Conservation (phyloP, 2,113 vertebrate genomes). For the Mastomys coucha region DNA sequence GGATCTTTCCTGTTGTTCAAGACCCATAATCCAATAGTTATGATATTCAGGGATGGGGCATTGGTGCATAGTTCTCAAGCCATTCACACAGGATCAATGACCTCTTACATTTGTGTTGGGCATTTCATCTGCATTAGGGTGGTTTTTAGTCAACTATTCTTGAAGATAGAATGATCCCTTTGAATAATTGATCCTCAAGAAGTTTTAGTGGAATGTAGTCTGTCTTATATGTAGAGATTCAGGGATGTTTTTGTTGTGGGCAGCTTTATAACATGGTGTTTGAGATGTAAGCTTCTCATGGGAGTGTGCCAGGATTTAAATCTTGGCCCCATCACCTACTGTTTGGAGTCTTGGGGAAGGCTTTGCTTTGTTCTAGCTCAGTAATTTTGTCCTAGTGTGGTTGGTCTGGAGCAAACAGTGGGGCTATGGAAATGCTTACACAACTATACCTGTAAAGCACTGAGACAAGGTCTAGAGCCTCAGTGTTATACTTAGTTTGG, state of each 20-base stretch:
- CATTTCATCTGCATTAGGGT: not conserved
- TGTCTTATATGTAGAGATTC: not conserved
- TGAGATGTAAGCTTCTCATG: not conserved
- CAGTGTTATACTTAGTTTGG: fast-evolving
- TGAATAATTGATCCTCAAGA: not conserved
- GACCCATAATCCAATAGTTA: not conserved
- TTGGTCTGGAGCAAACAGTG: not conserved
- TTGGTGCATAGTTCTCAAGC: no score
- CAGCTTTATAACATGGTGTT: not conserved
- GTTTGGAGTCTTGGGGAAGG: not conserved
- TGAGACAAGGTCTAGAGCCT: not conserved
- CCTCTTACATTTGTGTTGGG: not conserved
- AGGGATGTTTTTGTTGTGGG: not conserved
- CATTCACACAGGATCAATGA: not conserved
- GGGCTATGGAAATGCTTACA: not conserved
- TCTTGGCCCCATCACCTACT: not conserved
- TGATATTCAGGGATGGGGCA: not conserved
- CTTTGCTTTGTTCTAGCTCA: not conserved
- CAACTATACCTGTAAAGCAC: not conserved
- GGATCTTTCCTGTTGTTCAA: not conserved
- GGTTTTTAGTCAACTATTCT: not conserved
- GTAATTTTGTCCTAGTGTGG: not conserved
- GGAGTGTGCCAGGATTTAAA: not conserved
- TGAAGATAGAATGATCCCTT: not conserved
- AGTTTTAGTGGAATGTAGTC: not conserved